These are phyloP conservation scores for Hemibagrus guttatus DNA, from an alignment of 2,797 vertebrate genomes.

Conservation along the genomic window DNA sequence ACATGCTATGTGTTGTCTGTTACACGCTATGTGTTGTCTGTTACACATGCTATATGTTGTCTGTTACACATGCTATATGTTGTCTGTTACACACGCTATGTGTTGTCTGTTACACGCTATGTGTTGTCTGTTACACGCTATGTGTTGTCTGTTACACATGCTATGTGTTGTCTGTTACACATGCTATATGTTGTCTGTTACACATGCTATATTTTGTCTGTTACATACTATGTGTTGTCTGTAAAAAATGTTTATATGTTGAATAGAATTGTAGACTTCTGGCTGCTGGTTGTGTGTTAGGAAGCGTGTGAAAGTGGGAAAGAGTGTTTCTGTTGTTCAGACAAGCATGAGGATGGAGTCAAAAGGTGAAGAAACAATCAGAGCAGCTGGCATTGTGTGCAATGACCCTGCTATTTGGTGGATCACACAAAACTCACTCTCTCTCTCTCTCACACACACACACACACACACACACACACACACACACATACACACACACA, in stretches of 20 bases:
- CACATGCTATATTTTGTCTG: too few relatives aligned
- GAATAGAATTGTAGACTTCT: not conserved
- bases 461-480: constrained; percentile 17
- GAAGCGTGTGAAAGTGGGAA: constrained; percentile 14
- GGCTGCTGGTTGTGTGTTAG: not conserved
- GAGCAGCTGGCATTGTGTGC: constrained; percentile 14
- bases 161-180: too few relatives aligned
- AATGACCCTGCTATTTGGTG: constrained; percentile 25
- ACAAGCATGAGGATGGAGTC: constrained; percentile 23
- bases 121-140: too few relatives aligned
- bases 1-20: too few relatives aligned
- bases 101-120: too few relatives aligned
- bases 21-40: too few relatives aligned
- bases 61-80: too few relatives aligned
- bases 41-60: too few relatives aligned
- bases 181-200: too few relatives aligned
- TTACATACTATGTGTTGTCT: too few relatives aligned
- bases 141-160: too few relatives aligned
- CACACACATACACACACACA: constrained; percentile 11
- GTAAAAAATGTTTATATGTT: not conserved
- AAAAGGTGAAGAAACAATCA: constrained; percentile 31
- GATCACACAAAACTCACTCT: not conserved
- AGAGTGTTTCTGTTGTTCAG: constrained; percentile 21
- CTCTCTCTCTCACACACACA: not conserved
- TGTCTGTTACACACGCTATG: too few relatives aligned